Conservation (phyloP, 2,888 invertebrate genomes). For the Cecidostiba fungosa region DNA sequence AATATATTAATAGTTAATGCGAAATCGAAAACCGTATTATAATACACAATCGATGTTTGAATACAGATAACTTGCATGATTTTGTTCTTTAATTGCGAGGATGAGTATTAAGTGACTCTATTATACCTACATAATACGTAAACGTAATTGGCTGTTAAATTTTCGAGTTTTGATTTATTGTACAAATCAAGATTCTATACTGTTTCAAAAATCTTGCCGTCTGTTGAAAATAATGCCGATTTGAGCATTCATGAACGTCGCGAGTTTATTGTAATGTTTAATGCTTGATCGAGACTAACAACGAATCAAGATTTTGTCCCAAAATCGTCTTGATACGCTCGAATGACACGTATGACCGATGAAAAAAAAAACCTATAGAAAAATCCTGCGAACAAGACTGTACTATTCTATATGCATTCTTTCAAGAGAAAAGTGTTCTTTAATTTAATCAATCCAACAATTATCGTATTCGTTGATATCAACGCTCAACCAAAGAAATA, state of each 20-base stretch:
- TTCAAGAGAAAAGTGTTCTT: constrained; percentile 51
- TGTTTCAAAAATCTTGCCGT: not conserved
- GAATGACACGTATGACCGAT: not conserved
- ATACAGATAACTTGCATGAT: not conserved
- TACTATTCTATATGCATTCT: constrained; percentile 35
- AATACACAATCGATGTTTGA: not conserved
- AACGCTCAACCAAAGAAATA: constrained; percentile 62
- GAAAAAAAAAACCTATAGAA: not conserved
- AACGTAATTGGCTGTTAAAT: not conserved
- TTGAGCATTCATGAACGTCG: not conserved
- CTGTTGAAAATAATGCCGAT: not conserved
- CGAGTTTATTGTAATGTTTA: not conserved
- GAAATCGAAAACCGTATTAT: constrained; percentile 1
- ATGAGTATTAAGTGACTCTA: not conserved
- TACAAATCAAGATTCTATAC: not conserved
- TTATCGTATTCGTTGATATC: constrained; percentile 54
- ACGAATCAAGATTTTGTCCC: not conserved
- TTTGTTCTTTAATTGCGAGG: not conserved
- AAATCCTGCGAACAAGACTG: constrained; percentile 55
- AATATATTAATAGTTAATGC: constrained; percentile 7
- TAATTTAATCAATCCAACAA: constrained; percentile 45
- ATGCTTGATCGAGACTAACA: not conserved
- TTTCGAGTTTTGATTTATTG: not conserved
- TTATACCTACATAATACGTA: not conserved
- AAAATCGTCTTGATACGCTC: not conserved